A percentile compares a stretch with the other conserved stretches of the same genome.
Evolutionary conservation across 1,140 invertebrate species (phyloP).

Genomic region (Brachionus rotundiformis): DNA sequence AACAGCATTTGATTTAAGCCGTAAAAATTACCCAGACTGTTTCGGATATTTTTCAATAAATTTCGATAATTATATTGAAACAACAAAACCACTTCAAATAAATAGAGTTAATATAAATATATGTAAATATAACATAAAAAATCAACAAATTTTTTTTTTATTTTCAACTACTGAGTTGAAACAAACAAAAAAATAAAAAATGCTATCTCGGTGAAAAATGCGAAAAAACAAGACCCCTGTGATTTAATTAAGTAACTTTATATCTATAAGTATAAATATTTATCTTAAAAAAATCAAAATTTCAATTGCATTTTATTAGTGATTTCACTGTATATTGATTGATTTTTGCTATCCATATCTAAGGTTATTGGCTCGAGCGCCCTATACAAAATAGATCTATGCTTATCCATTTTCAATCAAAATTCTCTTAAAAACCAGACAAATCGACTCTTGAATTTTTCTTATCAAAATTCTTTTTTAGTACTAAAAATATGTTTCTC

Average conservation of each 20-base stretch:
- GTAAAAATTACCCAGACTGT: conserved; percentile 9
- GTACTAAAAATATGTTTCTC: conserved; percentile 4
- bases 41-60: background rate
- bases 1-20: conserved; percentile 7
- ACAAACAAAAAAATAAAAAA: background rate
- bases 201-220: conserved; percentile 5
- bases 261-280: conserved; percentile 42
- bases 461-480: background rate
- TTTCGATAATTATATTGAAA: conserved; percentile 31
- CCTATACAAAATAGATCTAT: background rate
- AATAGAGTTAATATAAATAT: conserved; percentile 6
- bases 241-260: conserved; percentile 39
- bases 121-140: background rate
- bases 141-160: background rate
- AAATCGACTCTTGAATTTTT: background rate
- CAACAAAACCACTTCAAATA: conserved; percentile 38
- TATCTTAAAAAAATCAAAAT: conserved; percentile 28
- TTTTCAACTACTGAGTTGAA: background rate
- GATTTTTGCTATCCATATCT: conserved; percentile 20
- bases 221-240: background rate
- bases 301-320: conserved; percentile 3
- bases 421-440: conserved; percentile 32
- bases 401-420: conserved; percentile 33
- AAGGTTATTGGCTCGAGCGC: background rate
- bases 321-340: background rate